A percentile compares a stretch with the other conserved stretches of the same genome.
Evolutionary conservation across 35 echinoderm and acorn worm species (phyloP).

Genomic region (Apostichopus parvimensis): DNA sequence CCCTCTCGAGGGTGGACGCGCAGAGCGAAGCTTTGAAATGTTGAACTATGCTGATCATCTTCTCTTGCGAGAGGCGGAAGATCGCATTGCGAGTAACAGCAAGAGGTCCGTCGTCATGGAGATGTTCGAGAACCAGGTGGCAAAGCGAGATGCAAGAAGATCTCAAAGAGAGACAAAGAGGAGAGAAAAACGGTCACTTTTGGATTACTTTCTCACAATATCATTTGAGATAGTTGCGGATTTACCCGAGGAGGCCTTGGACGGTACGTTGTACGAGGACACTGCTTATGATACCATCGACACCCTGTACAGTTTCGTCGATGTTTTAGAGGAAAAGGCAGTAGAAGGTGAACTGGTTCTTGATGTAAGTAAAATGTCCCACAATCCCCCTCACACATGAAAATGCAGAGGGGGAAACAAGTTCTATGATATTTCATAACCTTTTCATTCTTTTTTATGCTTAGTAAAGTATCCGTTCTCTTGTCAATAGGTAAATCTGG

Average conservation of each 20-base stretch:
- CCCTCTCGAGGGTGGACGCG: background rate
- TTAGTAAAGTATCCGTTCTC: too few relatives aligned
- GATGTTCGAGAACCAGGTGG: background rate
- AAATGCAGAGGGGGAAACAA: too few relatives aligned
- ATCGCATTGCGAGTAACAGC: background rate
- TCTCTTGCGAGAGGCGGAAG: conserved; percentile 10
- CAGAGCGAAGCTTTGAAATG: background rate
- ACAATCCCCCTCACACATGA: too few relatives aligned
- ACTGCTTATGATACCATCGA: background rate
- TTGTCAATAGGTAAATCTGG: too few relatives aligned
- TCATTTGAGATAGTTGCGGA: conserved; percentile 43
- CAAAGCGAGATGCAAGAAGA: conserved; percentile 5
- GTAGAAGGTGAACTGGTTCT: background rate
- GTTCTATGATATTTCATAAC: too few relatives aligned
- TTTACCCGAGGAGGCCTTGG: background rate
- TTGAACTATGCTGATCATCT: conserved; percentile 19
- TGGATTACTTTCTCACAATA: conserved; percentile 5
- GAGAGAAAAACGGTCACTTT: background rate
- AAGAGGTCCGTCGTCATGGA: conserved; percentile 11
- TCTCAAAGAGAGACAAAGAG: background rate
- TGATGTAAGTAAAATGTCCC: background rate
- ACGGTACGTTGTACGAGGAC: background rate
- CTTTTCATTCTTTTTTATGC: too few relatives aligned
- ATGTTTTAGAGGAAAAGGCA: conserved; percentile 7
- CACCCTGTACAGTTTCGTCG: conserved; percentile 7